These are phyloP conservation scores for Meandrina meandrites DNA, from an alignment of 92 coral and sea anemone species.

Conservation along the genomic window DNA sequence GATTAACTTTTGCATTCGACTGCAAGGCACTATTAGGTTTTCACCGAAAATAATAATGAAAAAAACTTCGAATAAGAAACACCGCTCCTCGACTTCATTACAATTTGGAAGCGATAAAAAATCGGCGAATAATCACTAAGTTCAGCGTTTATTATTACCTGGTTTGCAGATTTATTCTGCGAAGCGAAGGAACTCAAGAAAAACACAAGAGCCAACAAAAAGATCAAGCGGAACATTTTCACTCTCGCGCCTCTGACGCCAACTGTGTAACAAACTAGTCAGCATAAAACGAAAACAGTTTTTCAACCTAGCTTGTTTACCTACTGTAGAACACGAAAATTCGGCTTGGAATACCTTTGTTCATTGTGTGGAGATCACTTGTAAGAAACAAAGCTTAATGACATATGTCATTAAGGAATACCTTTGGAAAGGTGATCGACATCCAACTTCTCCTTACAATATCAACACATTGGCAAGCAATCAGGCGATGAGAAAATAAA, in stretches of 20 bases:
- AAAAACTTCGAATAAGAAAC: neutral
- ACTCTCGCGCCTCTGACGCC: neutral
- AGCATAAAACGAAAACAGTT: neutral
- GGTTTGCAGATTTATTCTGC: slow-evolving; percentile 11
- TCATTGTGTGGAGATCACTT: neutral
- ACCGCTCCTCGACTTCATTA: neutral
- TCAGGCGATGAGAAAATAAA: neutral
- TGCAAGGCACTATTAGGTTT: neutral
- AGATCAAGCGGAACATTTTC: slow-evolving; percentile 6
- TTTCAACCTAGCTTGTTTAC: neutral
- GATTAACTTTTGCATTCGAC: neutral
- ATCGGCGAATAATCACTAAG: too few species aligned
- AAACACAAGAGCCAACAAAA: neutral
- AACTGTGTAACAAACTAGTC: neutral
- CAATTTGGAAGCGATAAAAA: neutral
- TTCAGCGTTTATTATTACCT: neutral
- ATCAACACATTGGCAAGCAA: neutral
- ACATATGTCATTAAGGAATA: slow-evolving; percentile 25
- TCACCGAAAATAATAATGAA: too few species aligned
- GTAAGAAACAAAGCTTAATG: neutral
- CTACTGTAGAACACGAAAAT: neutral
- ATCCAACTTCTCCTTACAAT: neutral
- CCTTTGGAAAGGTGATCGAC: slow-evolving; percentile 27
- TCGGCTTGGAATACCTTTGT: neutral
- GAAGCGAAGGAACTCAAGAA: slow-evolving; percentile 16